Percentiles rank a stretch among this genome's conserved stretches.
These are phyloP conservation scores for Eurytoma adleriae DNA, from an alignment of 2,888 invertebrate genomes.

Conservation along the genomic window DNA sequence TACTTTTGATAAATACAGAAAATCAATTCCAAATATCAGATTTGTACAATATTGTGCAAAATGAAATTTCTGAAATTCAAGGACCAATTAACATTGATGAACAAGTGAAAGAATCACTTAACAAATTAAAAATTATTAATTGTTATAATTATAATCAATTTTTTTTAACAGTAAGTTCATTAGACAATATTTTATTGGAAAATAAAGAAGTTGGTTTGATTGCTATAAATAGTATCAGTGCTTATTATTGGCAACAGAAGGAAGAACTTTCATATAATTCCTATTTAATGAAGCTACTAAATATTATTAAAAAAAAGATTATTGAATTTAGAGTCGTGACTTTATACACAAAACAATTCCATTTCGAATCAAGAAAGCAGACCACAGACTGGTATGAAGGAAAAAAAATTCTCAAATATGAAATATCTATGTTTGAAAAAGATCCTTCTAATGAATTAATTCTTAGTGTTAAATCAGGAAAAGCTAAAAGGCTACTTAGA, in stretches of 20 bases:
- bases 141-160: constrained; percentile 74
- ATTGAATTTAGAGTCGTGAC: constrained; percentile 77
- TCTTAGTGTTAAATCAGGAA: constrained; percentile 55
- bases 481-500: constrained; percentile 32
- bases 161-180: constrained; percentile 68
- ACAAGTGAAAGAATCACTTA: constrained; percentile 35
- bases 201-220: constrained; percentile 75
- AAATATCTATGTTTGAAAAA: constrained; percentile 68
- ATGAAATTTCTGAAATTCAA: constrained; percentile 64
- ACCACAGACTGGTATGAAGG: constrained; percentile 37
- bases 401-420: constrained; percentile 70
- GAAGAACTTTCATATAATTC: constrained; percentile 74
- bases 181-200: constrained; percentile 74
- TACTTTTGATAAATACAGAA: constrained; percentile 77
- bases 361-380: constrained; percentile 75
- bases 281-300: constrained; percentile 76
- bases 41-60: constrained; percentile 72
- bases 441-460: constrained; percentile 49
- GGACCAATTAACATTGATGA: constrained; percentile 50
- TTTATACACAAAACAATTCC: constrained; percentile 78
- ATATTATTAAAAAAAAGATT: constrained; percentile 75
- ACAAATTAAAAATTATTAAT: constrained; percentile 72
- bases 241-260: constrained; percentile 78
- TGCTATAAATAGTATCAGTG: constrained; percentile 77
- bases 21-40: constrained; percentile 76